A percentile compares a stretch with the other conserved stretches of the same genome.
phyloP scores from a whole-genome alignment of 2,888 invertebrate genomes.

The Nomada hirtipes region DNA sequence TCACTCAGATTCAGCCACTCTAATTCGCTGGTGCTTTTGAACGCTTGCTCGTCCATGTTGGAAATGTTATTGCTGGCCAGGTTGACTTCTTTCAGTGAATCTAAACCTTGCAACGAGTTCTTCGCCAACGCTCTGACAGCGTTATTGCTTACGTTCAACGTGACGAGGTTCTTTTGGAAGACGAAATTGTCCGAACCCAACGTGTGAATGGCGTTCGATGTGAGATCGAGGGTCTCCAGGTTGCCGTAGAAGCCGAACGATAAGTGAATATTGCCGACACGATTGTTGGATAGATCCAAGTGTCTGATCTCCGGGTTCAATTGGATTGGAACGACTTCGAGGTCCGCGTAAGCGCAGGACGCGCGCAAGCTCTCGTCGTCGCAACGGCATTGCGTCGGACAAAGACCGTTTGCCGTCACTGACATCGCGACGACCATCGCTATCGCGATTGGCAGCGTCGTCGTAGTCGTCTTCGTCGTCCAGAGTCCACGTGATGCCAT shows the following conservation, averaged over 20 bases:
- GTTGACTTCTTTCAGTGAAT: slow-evolving; percentile 88
- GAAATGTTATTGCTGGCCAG: slow-evolving; percentile 92
- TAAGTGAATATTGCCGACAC: slow-evolving; percentile 91
- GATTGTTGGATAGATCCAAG: slow-evolving; percentile 94
- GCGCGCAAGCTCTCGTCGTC: slow-evolving; percentile 91
- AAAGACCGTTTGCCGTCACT: slow-evolving; percentile 87
- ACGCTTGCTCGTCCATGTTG: slow-evolving; percentile 90
- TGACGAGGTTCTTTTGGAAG: slow-evolving; percentile 90
- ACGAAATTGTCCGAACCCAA: slow-evolving; percentile 94
- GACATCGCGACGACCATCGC: slow-evolving; percentile 81
- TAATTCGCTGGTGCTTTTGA: slow-evolving; percentile 91
- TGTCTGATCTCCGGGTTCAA: slow-evolving; percentile 94
- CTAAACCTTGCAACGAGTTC: slow-evolving; percentile 91
- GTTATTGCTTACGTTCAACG: slow-evolving; percentile 92
- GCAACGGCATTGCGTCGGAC: slow-evolving; percentile 93
- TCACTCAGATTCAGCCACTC: slow-evolving; percentile 91
- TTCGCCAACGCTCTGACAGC: slow-evolving; percentile 89
- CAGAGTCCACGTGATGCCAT: slow-evolving; percentile 85
- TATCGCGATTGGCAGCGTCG: slow-evolving; percentile 85
- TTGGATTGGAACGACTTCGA: slow-evolving; percentile 95
- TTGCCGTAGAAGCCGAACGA: slow-evolving; percentile 93
- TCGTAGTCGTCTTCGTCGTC: slow-evolving; percentile 85
- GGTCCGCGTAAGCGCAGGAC: slow-evolving; percentile 91
- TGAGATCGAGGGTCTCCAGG: slow-evolving; percentile 92
- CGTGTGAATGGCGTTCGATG: slow-evolving; percentile 91